Evolutionary conservation across 2,888 invertebrate species (phyloP).

Genomic region (Tinea semifulvella): DNA sequence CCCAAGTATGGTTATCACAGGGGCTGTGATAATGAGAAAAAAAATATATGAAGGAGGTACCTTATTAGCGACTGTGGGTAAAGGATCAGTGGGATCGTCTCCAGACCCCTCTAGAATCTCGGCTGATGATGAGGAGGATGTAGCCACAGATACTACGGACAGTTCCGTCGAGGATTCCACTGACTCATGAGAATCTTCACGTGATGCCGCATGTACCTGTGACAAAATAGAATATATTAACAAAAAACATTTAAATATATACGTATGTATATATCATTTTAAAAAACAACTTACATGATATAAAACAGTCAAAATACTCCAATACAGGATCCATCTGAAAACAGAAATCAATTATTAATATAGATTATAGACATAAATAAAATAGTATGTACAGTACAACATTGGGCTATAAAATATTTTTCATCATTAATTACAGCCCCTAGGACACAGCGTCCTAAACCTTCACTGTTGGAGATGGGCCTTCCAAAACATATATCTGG

Average conservation of each 20-base stretch:
- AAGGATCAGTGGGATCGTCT: slow-evolving; percentile 41
- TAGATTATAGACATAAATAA: too few relatives aligned
- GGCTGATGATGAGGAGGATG: slow-evolving; percentile 34
- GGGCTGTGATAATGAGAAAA: too few relatives aligned
- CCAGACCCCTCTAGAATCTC: slow-evolving; percentile 51
- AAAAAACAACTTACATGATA: background rate
- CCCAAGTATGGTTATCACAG: too few relatives aligned
- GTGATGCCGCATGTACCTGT: slow-evolving; percentile 18
- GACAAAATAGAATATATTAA: background rate
- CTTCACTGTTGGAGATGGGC: too few relatives aligned
- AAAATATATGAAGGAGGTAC: too few relatives aligned
- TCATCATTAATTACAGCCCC: too few relatives aligned
- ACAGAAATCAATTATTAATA: background rate
- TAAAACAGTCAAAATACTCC: background rate
- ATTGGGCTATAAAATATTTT: too few relatives aligned
- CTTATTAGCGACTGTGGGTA: slow-evolving; percentile 28
- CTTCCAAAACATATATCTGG: too few relatives aligned
- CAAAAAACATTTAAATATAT: background rate
- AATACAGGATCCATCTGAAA: slow-evolving; percentile 5
- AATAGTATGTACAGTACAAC: too few relatives aligned
- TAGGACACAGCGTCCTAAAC: too few relatives aligned
- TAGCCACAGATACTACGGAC: slow-evolving; percentile 37
- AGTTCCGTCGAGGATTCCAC: slow-evolving; percentile 37
- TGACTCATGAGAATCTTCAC: slow-evolving; percentile 30
- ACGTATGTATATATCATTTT: too few relatives aligned